These are phyloP conservation scores for Hyperoplus immaculatus DNA, from an alignment of 2,797 vertebrate genomes.

Conservation along the genomic window DNA sequence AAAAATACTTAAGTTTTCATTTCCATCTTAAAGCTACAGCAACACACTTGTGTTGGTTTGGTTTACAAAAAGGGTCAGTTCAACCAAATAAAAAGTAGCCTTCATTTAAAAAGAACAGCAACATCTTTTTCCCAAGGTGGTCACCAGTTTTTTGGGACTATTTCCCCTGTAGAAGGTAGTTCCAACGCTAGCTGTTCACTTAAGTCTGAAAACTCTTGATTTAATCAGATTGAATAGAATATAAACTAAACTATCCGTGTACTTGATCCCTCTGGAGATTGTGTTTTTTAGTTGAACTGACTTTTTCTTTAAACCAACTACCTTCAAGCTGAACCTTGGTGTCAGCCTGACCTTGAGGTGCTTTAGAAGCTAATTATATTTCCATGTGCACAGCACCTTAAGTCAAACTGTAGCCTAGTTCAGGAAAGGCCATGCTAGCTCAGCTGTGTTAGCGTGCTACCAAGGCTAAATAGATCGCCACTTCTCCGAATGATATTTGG, in stretches of 20 bases:
- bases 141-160: not conserved
- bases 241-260: not conserved
- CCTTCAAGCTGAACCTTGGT: not conserved
- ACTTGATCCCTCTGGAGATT: not conserved
- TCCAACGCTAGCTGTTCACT: not conserved
- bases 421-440: constrained; percentile 38
- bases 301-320: constrained; percentile 4
- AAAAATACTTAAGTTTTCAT: not conserved
- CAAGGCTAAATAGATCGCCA: constrained; percentile 20
- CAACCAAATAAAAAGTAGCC: no score
- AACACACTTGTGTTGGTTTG: not conserved
- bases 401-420: constrained; percentile 3
- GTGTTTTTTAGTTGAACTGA: constrained; percentile 10
- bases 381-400: constrained; percentile 4
- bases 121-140: no score
- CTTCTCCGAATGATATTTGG: constrained; percentile 31
- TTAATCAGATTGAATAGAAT: not conserved
- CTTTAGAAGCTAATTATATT: constrained; percentile 9
- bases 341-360: constrained; percentile 31
- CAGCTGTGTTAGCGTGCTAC: constrained; percentile 24
- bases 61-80: not conserved
- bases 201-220: no score
- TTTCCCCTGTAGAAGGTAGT: not conserved
- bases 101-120: no score
- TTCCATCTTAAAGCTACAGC: constrained; percentile 6